Conservation (phyloP, 2,113 vertebrate species). For the Aegithalos caudatus region DNA sequence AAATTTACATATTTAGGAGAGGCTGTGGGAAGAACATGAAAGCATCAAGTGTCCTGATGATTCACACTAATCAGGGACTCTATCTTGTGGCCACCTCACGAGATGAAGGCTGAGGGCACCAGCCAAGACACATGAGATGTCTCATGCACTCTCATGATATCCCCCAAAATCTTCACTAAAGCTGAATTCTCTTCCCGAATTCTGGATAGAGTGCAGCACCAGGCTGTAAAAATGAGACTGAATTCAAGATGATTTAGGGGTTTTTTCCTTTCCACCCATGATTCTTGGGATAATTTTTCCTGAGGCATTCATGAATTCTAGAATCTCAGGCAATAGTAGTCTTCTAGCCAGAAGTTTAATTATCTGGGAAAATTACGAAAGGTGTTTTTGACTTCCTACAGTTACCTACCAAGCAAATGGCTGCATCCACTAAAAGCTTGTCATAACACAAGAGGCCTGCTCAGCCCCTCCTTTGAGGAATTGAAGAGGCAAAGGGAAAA, state of each 20-base stretch:
- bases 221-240: neutral
- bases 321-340: neutral
- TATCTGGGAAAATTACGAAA: neutral
- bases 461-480: neutral
- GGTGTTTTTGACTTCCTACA: neutral
- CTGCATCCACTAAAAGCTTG: neutral
- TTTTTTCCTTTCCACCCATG: neutral
- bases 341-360: neutral
- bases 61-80: neutral
- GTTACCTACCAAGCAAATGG: neutral
- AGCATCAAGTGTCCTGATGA: neutral
- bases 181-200: neutral
- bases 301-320: neutral
- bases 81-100: neutral
- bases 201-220: neutral
- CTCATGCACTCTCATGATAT: rapidly evolving
- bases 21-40: neutral
- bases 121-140: neutral
- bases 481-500: neutral
- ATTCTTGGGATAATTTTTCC: neutral
- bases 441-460: neutral
- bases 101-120: neutral
- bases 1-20: neutral
- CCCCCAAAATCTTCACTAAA: neutral
- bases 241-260: neutral